phyloP scores from a whole-genome alignment of 2,888 invertebrate genomes.

The Zele albiditarsus region DNA sequence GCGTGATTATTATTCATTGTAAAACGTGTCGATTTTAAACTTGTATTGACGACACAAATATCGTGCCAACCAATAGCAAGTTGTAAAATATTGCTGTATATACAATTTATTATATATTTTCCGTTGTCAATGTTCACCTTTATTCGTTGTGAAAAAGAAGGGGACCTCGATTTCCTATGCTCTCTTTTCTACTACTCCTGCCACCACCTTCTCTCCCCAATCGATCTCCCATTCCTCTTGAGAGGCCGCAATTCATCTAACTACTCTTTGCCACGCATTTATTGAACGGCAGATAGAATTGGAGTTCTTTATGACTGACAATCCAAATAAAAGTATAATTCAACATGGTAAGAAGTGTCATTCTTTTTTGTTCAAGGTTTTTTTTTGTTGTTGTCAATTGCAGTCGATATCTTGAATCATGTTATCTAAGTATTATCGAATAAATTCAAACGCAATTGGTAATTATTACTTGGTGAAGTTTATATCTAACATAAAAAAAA shows the following conservation, averaged over 20 bases:
- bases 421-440: neutral
- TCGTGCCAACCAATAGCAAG: constrained; percentile 12
- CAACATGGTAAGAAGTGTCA: neutral
- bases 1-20: neutral
- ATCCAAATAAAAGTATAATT: constrained; percentile 3
- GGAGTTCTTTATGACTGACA: constrained; percentile 9
- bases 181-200: constrained; percentile 12
- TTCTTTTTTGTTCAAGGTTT: neutral
- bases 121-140: neutral
- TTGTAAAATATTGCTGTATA: constrained; percentile 3
- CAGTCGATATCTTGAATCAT: neutral
- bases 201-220: neutral
- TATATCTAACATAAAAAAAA: neutral
- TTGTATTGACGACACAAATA: constrained; percentile 16
- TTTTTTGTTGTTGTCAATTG: too few species aligned
- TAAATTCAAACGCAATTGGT: neutral
- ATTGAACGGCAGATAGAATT: neutral
- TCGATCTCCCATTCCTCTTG: constrained; percentile 19
- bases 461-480: neutral
- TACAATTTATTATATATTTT: neutral
- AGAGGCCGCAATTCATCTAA: constrained; percentile 18
- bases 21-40: constrained; percentile 17
- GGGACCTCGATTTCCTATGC: constrained; percentile 21
- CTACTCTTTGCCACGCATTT: constrained; percentile 28
- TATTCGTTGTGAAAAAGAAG: neutral